Evolutionary conservation across 2,797 vertebrate genomes (phyloP).

Genomic region (Allobates femoralis): DNA sequence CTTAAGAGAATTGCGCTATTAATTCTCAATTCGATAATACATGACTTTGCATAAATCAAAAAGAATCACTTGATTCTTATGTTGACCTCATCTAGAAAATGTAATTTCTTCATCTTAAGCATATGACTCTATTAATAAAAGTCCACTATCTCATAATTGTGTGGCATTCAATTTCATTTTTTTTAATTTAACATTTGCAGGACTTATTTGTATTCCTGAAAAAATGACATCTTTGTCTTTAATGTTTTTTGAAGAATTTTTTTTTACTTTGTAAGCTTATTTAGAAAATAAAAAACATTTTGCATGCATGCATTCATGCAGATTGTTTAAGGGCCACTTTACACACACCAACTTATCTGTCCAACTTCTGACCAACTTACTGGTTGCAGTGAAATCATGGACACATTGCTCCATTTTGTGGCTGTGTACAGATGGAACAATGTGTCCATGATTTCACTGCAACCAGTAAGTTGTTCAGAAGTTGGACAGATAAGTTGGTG

Average conservation of each 20-base stretch:
- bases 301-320: too few species aligned
- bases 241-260: background rate
- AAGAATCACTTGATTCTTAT: conserved; percentile 71
- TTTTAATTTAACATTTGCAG: conserved; percentile 1
- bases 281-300: background rate
- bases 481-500: too few species aligned
- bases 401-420: too few species aligned
- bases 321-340: too few species aligned
- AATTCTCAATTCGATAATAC: conserved; percentile 77
- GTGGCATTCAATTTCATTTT: conserved; percentile 41
- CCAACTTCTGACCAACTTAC: too few species aligned
- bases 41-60: conserved; percentile 77
- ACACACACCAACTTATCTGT: too few species aligned
- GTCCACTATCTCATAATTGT: conserved; percentile 49
- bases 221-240: background rate
- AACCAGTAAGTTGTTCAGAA: too few species aligned
- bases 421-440: too few species aligned
- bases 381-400: too few species aligned
- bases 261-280: background rate
- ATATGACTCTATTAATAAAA: conserved; percentile 67
- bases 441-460: too few species aligned
- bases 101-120: conserved; percentile 71
- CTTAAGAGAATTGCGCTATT: conserved; percentile 69
- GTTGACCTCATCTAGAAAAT: conserved; percentile 72
- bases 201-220: background rate